phyloP scores from a whole-genome alignment of 2,113 vertebrate genomes.

The Bagarius yarrelli region DNA sequence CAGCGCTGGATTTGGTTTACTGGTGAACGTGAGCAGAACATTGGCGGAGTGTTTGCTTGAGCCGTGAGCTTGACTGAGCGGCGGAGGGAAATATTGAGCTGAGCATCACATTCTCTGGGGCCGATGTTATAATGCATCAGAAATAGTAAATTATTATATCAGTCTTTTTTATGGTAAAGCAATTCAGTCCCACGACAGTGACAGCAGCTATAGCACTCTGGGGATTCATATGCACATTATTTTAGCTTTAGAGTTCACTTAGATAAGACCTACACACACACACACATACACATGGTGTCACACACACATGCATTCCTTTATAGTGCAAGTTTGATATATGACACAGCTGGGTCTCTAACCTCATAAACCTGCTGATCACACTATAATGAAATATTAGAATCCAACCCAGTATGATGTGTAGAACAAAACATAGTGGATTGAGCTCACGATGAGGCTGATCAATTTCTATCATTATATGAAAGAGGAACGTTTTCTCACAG shows the following conservation, averaged over 20 bases:
- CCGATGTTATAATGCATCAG: background rate
- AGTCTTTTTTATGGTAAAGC: background rate
- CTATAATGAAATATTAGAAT: slow-evolving; percentile 22
- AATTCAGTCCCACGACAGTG: background rate
- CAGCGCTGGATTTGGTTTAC: no score
- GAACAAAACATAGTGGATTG: background rate
- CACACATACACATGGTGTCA: slow-evolving; percentile 36
- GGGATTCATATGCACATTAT: background rate
- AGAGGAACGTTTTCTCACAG: slow-evolving; percentile 1
- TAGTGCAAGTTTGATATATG: background rate
- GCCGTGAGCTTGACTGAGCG: no score
- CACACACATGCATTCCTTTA: background rate
- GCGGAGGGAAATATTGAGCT: no score
- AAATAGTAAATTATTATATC: background rate
- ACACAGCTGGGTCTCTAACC: background rate
- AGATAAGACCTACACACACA: slow-evolving; percentile 11
- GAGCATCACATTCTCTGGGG: background rate
- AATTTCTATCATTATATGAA: slow-evolving; percentile 28
- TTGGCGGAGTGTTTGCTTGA: no score
- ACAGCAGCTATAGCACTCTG: no score
- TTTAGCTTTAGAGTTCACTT: background rate
- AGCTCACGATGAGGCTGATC: slow-evolving; percentile 4
- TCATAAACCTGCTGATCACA: slow-evolving; percentile 11
- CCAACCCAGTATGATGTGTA: slow-evolving; percentile 18
- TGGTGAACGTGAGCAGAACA: no score